Base-by-base conservation (phyloP, 1,140 invertebrate species). In the Euwallacea similis region DNA sequence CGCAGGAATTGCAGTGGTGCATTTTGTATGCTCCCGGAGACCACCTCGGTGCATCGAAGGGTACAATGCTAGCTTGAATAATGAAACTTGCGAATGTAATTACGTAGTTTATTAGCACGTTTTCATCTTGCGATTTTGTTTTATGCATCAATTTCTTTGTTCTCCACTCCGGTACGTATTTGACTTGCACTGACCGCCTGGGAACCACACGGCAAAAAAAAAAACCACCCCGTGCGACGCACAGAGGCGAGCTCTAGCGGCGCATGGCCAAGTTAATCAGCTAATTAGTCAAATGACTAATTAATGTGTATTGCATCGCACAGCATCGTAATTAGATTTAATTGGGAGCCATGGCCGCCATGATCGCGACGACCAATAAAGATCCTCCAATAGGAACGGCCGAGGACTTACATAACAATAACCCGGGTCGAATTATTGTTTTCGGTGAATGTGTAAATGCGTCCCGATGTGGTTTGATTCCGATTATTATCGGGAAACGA, bases 221-320 rank as follows among this genome's bases (percentile, higher is more conserved):
- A 33, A 33, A 33, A 33, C 21, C 21, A 33, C 21, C 21, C 21
- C 21, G 21, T 4, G 4, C 21, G 21, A 33, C 21, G 21, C 21
- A 56, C 9, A 56, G 16, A 16, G 11, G 55, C 10, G n/a, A n/a
- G 6, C 55, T 9, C 21, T 7, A 42, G 10, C 59, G 59, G 59
- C 59, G 68, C 60, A 64, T 70, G 62, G 68, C 61, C 62, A 64
- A 70, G 68, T 70, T 70, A 70, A 63, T 70, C 68, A 64, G 41
- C 60, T 63, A 70, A 70, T 70, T 70, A 70, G 56, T 69, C 56
- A 61, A 69, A 67, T 67, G 53, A 67, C 66, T 67, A 67, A 70
- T 70, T 70, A 70, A 70, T 70, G 68, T 63, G 68, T 70, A 70
- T 64, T 64, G 68, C 60, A 70, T 70, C 64, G 68, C 68, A 56